These are phyloP conservation scores for Cosmopolites sordidus DNA, from an alignment of 2,888 invertebrate species.

Conservation along the genomic window DNA sequence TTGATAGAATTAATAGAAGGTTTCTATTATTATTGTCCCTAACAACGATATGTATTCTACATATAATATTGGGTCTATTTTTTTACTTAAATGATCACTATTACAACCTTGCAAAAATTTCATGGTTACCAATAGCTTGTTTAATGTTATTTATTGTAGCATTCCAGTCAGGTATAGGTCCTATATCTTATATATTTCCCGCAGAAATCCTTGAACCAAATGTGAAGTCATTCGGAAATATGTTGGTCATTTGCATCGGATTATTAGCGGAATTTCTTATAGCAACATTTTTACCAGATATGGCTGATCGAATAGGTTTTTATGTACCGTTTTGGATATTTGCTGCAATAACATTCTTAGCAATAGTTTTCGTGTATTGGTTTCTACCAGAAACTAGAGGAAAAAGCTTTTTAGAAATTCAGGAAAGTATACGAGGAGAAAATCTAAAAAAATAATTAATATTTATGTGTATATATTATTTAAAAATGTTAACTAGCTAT, in stretches of 20 bases:
- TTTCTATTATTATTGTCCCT: slow-evolving; percentile 67
- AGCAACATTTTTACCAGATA: slow-evolving; percentile 28
- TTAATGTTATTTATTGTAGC: slow-evolving; percentile 17
- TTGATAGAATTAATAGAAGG: slow-evolving; percentile 71
- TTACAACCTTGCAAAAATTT: not conserved
- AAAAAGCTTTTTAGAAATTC: slow-evolving; percentile 28
- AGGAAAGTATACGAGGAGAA: slow-evolving; percentile 4
- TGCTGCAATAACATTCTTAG: slow-evolving; percentile 16
- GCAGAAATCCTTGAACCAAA: slow-evolving; percentile 76
- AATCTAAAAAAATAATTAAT: too few relatives aligned
- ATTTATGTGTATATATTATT: too few relatives aligned
- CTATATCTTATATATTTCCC: slow-evolving; percentile 75
- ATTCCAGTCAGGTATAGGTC: slow-evolving; percentile 56
- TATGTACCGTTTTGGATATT: slow-evolving; percentile 31
- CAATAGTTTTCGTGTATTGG: slow-evolving; percentile 20
- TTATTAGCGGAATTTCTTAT: slow-evolving; percentile 25
- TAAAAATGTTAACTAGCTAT: too few relatives aligned
- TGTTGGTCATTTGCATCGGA: slow-evolving; percentile 24
- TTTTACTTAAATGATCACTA: slow-evolving; percentile 38
- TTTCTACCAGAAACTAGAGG: slow-evolving; percentile 31
- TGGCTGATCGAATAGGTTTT: slow-evolving; percentile 21
- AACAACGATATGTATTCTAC: slow-evolving; percentile 63
- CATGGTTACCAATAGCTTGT: slow-evolving; percentile 22
- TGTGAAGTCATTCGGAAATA: slow-evolving; percentile 63
- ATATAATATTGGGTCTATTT: slow-evolving; percentile 33